phyloP scores from a whole-genome alignment of 2,888 invertebrate species.

The Cheilosia pagana region DNA sequence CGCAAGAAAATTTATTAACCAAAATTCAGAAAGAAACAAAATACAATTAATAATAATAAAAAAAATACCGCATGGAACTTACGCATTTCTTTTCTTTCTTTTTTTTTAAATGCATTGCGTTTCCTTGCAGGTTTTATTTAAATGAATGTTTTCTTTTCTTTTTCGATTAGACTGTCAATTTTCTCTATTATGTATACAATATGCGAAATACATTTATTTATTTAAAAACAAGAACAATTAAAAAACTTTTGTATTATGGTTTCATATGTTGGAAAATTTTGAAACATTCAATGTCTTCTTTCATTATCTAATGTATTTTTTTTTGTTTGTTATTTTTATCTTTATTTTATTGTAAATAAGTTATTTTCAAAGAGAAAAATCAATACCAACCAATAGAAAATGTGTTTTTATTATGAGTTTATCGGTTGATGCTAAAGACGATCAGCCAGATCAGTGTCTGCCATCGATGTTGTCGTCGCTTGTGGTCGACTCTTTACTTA shows the following conservation, averaged over 20 bases:
- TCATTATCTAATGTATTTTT: slow-evolving; percentile 3
- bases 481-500: too few species aligned
- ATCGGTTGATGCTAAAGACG: neutral
- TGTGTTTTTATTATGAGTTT: slow-evolving; percentile 23
- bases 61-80: slow-evolving; percentile 47
- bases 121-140: slow-evolving; percentile 41
- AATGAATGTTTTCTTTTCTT: slow-evolving; percentile 26
- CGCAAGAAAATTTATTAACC: slow-evolving; percentile 49
- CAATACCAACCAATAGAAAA: slow-evolving; percentile 52
- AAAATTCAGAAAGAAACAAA: slow-evolving; percentile 35
- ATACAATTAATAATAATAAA: slow-evolving; percentile 32
- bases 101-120: slow-evolving; percentile 47
- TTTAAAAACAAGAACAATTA: slow-evolving; percentile 20
- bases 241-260: slow-evolving; percentile 44
- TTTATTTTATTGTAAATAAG: slow-evolving; percentile 66
- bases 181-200: slow-evolving; percentile 32
- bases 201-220: slow-evolving; percentile 42
- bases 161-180: slow-evolving; percentile 26
- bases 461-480: too few species aligned
- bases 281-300: slow-evolving; percentile 23
- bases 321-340: slow-evolving; percentile 65
- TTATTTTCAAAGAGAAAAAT: slow-evolving; percentile 67
- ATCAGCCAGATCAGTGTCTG: neutral
- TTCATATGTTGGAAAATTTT: slow-evolving; percentile 51
- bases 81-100: slow-evolving; percentile 61